Conservation (phyloP, 2,797 vertebrate species). For the Eupleurogrammus muticus region DNA sequence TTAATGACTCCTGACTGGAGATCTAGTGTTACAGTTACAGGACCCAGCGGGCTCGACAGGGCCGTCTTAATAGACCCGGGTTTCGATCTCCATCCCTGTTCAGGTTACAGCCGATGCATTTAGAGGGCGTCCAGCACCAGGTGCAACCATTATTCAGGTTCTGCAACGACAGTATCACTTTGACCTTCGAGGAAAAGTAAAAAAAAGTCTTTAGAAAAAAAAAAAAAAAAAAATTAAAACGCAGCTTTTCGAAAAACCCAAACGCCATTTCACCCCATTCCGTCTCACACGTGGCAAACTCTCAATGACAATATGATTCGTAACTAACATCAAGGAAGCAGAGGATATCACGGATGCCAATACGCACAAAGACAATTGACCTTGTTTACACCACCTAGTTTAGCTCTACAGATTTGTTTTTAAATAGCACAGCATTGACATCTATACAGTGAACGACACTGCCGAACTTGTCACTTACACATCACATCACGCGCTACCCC, state of each 20-base stretch:
- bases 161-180: constrained; percentile 31
- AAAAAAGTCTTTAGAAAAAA: constrained; percentile 31
- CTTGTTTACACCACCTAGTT: constrained; percentile 85
- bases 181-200: constrained; percentile 18
- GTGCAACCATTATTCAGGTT: constrained; percentile 44
- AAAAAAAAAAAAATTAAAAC: too few relatives aligned
- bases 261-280: constrained; percentile 53
- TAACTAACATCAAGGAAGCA: constrained; percentile 77
- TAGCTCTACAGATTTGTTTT: constrained; percentile 85
- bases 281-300: constrained; percentile 65
- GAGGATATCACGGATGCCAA: constrained; percentile 81
- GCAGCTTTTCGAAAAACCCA: constrained; percentile 22
- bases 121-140: constrained; percentile 59
- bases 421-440: constrained; percentile 88
- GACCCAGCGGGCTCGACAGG: too few relatives aligned
- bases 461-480: constrained; percentile 90
- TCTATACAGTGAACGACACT: constrained; percentile 88
- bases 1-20: too few relatives aligned
- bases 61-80: too few relatives aligned
- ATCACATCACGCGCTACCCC: constrained; percentile 87
- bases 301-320: constrained; percentile 70
- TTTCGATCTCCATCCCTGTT: too few relatives aligned
- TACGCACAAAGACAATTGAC: constrained; percentile 82
- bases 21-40: too few relatives aligned
- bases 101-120: constrained; percentile 38